These are phyloP conservation scores for Sebastes jordani DNA, from an alignment of 2,797 vertebrate species.

Conservation along the genomic window DNA sequence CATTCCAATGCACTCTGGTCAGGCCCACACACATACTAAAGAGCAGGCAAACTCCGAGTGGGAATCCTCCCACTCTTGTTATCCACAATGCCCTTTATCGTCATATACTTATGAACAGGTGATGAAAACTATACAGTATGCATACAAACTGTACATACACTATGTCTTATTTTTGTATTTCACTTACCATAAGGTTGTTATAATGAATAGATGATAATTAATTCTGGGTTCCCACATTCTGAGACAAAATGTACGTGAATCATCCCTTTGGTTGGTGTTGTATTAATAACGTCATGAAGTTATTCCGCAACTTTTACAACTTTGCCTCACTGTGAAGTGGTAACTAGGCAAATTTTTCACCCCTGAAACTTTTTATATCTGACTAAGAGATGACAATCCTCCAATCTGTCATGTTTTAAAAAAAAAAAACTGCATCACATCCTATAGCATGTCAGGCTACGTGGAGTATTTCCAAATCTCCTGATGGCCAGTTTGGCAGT, in stretches of 20 bases:
- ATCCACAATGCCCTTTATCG: slow-evolving; percentile 24
- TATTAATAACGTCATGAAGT: neutral
- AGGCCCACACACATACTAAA: slow-evolving; percentile 45
- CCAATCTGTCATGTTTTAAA: slow-evolving; percentile 17
- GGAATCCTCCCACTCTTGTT: slow-evolving; percentile 48
- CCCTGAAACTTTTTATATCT: slow-evolving; percentile 5
- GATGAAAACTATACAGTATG: neutral
- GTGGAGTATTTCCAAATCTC: slow-evolving; percentile 38
- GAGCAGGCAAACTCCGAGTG: slow-evolving; percentile 22
- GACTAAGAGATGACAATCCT: slow-evolving; percentile 22
- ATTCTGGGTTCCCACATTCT: neutral
- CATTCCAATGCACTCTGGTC: slow-evolving; percentile 10
- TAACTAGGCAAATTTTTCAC: neutral
- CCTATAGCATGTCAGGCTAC: slow-evolving; percentile 11
- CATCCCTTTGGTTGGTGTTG: neutral
- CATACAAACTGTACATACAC: neutral
- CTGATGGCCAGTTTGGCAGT: slow-evolving; percentile 52
- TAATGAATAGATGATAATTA: neutral
- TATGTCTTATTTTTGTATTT: neutral
- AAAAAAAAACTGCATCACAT: neutral
- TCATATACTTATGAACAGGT: neutral
- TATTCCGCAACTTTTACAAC: neutral
- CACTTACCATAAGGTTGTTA: neutral
- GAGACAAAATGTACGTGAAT: neutral
- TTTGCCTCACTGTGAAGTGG: neutral